Evolutionary conservation across 2,113 vertebrate genomes (phyloP), one percentile per base, ranked within the genome.

Genomic region (Hippopotamus amphibius): DNA sequence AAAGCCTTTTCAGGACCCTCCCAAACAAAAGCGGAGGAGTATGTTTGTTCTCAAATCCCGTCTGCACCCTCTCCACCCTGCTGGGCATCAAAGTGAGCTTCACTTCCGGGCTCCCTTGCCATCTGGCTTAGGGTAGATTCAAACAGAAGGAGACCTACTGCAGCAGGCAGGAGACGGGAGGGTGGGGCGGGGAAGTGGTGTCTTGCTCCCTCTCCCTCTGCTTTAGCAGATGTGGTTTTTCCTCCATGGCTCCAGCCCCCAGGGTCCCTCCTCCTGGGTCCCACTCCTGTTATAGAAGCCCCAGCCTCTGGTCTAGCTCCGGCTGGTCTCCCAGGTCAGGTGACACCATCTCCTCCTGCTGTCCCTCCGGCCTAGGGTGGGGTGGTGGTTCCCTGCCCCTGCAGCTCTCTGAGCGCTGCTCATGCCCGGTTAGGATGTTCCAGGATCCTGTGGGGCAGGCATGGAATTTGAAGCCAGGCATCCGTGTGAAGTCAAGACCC

Each of bases 181-280:
- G 26, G 33, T 0, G 0, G 46, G 15, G 19, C 7, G 10, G 55
- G 48, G n/a, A 6, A 71, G 15, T 15, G 2, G 17, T 1, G 21
- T 53, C 55, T 30, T 3, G 26, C 7, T 16, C 46, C 9, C 81
- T 5, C 57, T 33, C 24, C n/a, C 30, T 41, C 55, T 72, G 66
- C 55, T 28, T 57, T 19, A 30, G 55, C 6, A 9, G 41, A 21
- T 33, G 55, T 5, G 13, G 8, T 22, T 61, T 53, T 74, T 15
- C 43, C 68, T 17, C n/a, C 46, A 14, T 3, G 17, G 46, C 43
- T 24, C 28, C 7, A 6, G 68, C 12, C 10, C 43, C 81, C 3
- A 1, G 5, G 72, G 43, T 15, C 21, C 30, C 22, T 37, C 30
- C 26, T 65, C 26, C 6, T 2, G 55, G 33, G 33, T 14, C 41